Evolutionary conservation across 2,113 vertebrate species (phyloP).

Genomic region (Empidonax alnorum): DNA sequence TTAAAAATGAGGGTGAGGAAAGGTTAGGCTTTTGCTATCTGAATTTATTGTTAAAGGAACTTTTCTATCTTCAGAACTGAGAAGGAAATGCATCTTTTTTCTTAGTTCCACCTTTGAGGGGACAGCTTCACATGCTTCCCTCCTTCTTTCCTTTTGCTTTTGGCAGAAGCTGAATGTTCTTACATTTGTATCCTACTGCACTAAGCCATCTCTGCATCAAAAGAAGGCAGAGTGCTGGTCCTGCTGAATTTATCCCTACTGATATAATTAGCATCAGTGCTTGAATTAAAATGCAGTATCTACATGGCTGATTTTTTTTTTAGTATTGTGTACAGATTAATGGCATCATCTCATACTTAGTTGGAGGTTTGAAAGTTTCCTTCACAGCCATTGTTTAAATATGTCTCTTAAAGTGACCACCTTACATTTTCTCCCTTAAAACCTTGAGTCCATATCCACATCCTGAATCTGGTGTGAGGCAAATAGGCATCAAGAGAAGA

Average conservation of each 20-base stretch:
- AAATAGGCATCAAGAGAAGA: background rate
- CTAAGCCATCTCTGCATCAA: background rate
- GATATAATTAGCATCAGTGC: background rate
- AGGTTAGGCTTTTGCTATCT: background rate
- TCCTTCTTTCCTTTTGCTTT: background rate
- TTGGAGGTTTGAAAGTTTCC: background rate
- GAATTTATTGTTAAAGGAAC: background rate
- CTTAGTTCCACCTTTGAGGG: background rate
- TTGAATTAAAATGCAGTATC: background rate
- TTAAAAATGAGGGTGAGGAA: background rate
- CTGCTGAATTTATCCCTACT: background rate
- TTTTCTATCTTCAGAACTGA: background rate
- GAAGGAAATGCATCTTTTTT: background rate
- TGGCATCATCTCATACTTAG: background rate
- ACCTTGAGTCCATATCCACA: background rate
- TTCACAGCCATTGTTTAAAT: background rate
- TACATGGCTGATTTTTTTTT: background rate
- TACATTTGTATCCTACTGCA: background rate
- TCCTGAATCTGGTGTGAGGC: background rate
- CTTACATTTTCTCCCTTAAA: background rate
- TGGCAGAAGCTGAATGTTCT: background rate
- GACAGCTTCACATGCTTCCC: background rate
- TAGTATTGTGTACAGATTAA: background rate
- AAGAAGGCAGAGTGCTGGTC: background rate
- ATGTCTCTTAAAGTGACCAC: background rate